A percentile compares a stretch with the other conserved stretches of the same genome.
These are phyloP conservation scores for Troides helena DNA, from an alignment of 2,888 invertebrate species.

Conservation along the genomic window DNA sequence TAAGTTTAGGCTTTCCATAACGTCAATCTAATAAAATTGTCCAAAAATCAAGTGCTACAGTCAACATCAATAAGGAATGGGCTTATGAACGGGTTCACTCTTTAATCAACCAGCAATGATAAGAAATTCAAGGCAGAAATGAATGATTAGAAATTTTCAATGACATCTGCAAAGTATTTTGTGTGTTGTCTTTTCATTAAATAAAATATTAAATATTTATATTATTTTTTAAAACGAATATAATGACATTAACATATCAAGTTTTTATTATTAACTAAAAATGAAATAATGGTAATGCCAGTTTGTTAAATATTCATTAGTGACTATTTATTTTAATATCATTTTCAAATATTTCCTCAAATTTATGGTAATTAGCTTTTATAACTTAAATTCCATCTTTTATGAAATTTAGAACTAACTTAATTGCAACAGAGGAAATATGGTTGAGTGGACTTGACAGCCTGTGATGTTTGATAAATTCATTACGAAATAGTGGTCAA, in stretches of 20 bases:
- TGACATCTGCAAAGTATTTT: constrained; percentile 7
- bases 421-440: not conserved
- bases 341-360: not conserved
- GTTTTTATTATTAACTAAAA: too few species aligned
- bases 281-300: not conserved
- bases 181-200: not conserved
- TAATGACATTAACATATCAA: too few species aligned
- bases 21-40: not conserved
- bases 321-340: not conserved
- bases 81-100: constrained; percentile 24
- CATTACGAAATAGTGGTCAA: too few species aligned
- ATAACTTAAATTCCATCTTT: not conserved
- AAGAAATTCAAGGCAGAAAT: constrained; percentile 20
- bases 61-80: constrained; percentile 21
- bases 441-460: too few species aligned
- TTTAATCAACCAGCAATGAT: constrained; percentile 30
- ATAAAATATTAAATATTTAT: not conserved
- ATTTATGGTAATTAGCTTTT: not conserved
- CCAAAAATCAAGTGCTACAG: constrained; percentile 3
- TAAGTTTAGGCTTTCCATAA: too few species aligned
- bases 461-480: too few species aligned
- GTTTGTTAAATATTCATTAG: not conserved
- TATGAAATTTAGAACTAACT: not conserved
- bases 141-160: constrained; percentile 15
- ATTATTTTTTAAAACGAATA: not conserved